phyloP scores from a whole-genome alignment of 2,797 vertebrate genomes.

The Anguilla megastoma region DNA sequence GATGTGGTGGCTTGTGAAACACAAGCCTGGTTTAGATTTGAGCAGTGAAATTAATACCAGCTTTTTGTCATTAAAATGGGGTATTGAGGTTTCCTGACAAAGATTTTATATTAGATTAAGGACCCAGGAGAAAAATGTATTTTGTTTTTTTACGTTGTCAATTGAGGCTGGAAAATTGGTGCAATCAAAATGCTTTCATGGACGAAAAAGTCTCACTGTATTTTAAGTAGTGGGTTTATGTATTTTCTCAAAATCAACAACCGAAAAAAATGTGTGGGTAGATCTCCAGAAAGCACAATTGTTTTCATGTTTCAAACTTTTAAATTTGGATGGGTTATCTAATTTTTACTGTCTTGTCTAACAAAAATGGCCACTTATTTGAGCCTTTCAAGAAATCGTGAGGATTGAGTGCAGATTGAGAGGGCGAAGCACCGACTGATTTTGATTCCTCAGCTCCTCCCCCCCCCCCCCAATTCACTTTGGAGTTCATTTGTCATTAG shows the following conservation, averaged over 20 bases:
- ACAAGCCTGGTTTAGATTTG: constrained; percentile 23
- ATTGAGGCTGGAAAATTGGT: neutral
- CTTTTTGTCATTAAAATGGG: neutral
- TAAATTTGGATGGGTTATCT: neutral
- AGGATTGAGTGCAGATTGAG: neutral
- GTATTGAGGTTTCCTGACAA: neutral
- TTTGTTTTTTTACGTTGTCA: neutral
- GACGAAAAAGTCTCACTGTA: neutral
- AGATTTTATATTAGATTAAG: constrained; percentile 8
- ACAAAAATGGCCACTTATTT: neutral
- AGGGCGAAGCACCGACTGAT: neutral
- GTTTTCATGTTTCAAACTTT: neutral
- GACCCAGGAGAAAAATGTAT: neutral
- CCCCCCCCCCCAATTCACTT: neutral
- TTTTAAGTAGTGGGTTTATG: neutral
- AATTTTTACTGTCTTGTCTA: neutral
- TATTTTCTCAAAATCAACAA: neutral
- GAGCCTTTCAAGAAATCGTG: neutral
- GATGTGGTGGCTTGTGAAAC: constrained; percentile 36
- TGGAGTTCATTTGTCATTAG: neutral
- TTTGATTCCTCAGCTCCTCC: neutral
- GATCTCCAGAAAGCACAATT: neutral
- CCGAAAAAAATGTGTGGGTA: neutral
- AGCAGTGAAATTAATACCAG: neutral
- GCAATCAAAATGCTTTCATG: neutral